These are phyloP conservation scores for Sakesphorus luctuosus DNA, from an alignment of 2,113 vertebrate genomes.

Conservation along the genomic window DNA sequence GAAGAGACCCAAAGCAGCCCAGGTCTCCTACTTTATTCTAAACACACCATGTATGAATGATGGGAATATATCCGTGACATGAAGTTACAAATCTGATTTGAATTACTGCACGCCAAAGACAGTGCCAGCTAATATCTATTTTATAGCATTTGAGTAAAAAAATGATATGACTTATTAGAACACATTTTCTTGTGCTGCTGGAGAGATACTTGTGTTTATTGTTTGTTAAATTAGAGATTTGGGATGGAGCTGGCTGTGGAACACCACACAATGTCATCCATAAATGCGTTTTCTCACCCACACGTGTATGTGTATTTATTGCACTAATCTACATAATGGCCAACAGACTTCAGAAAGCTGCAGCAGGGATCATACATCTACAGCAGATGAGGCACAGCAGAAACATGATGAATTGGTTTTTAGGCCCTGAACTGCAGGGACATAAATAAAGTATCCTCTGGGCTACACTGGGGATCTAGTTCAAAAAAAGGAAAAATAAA, in stretches of 20 bases:
- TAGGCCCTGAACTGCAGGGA: constrained; percentile 72
- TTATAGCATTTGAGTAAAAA: constrained; percentile 36
- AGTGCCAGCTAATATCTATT: constrained; percentile 22
- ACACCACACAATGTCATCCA: not conserved
- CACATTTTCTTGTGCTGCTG: not conserved
- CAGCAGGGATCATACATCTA: constrained; percentile 76
- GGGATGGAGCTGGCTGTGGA: not conserved
- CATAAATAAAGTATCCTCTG: constrained; percentile 79
- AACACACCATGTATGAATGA: not conserved
- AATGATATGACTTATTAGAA: not conserved
- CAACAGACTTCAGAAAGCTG: constrained; percentile 77
- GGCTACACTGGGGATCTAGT: constrained; percentile 69
- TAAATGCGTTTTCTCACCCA: constrained; percentile 16
- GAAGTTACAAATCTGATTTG: constrained; percentile 24
- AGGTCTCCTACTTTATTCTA: not conserved
- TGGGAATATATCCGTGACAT: not conserved
- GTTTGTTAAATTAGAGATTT: constrained; percentile 36
- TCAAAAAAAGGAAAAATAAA: constrained; percentile 66
- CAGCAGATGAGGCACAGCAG: constrained; percentile 76
- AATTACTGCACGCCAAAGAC: constrained; percentile 11
- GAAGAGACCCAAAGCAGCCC: not conserved
- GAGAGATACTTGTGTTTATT: constrained; percentile 23
- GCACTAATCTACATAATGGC: constrained; percentile 80
- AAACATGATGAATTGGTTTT: constrained; percentile 73
- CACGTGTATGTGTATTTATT: constrained; percentile 51